These are phyloP conservation scores for Agrotis segetum DNA, from an alignment of 2,888 invertebrate genomes.

Conservation along the genomic window DNA sequence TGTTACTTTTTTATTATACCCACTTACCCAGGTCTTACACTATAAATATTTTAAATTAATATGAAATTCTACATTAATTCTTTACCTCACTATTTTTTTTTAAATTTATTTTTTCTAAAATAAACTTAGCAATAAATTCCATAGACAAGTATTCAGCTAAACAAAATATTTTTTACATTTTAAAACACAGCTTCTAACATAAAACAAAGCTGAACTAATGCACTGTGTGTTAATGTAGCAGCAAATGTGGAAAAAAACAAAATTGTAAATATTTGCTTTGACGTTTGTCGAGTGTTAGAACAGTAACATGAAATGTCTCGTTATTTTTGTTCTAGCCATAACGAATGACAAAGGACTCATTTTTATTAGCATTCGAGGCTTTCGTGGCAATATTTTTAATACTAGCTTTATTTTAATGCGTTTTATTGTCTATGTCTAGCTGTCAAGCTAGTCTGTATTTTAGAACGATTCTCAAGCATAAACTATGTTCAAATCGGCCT, in stretches of 20 bases:
- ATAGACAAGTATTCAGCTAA: background rate
- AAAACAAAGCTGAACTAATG: slow-evolving; percentile 47
- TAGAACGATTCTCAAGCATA: background rate
- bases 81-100: too few species aligned
- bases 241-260: slow-evolving; percentile 53
- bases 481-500: background rate
- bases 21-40: too few species aligned
- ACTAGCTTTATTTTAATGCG: slow-evolving; percentile 8
- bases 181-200: slow-evolving; percentile 1
- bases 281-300: slow-evolving; percentile 54
- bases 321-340: slow-evolving; percentile 50
- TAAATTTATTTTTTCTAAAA: too few species aligned
- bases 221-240: slow-evolving; percentile 38
- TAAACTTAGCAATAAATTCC: background rate
- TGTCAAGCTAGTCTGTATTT: background rate
- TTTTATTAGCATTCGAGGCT: slow-evolving; percentile 35
- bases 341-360: slow-evolving; percentile 46
- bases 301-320: slow-evolving; percentile 48
- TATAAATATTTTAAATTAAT: too few species aligned
- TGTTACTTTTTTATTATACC: too few species aligned
- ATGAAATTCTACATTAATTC: too few species aligned
- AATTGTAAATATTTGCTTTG: slow-evolving; percentile 59
- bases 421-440: background rate
- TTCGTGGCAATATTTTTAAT: slow-evolving; percentile 21
- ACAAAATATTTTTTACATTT: background rate